phyloP scores from a whole-genome alignment of 2,888 invertebrate genomes.

The Bembecia ichneumoniformis region DNA sequence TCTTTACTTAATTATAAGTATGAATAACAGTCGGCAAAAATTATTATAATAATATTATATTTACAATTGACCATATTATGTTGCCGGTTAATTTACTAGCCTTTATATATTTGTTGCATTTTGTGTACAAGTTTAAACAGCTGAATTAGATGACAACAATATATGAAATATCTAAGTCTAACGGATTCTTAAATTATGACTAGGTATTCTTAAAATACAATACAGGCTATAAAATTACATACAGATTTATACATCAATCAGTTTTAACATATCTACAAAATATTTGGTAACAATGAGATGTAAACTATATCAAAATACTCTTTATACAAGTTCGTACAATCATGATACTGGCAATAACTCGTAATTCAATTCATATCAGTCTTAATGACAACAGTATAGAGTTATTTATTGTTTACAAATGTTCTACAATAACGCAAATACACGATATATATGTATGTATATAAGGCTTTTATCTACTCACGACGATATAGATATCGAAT shows the following conservation, averaged over 20 bases:
- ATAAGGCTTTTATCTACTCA: slow-evolving; percentile 39
- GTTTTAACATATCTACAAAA: slow-evolving; percentile 51
- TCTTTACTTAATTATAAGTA: slow-evolving; percentile 34
- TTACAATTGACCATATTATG: slow-evolving; percentile 27
- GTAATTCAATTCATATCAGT: slow-evolving; percentile 51
- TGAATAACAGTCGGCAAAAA: slow-evolving; percentile 46
- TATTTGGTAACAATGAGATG: slow-evolving; percentile 72
- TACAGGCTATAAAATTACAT: slow-evolving; percentile 30
- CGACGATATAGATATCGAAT: slow-evolving; percentile 32
- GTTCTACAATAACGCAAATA: slow-evolving; percentile 6
- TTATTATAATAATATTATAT: slow-evolving; percentile 24
- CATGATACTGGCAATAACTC: slow-evolving; percentile 56
- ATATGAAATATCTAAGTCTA: slow-evolving; percentile 29
- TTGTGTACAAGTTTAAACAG: background rate
- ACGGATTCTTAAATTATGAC: slow-evolving; percentile 61
- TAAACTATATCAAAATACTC: slow-evolving; percentile 15
- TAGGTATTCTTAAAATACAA: slow-evolving; percentile 44
- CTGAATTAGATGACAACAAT: background rate
- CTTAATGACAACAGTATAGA: slow-evolving; percentile 46
- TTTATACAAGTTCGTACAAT: slow-evolving; percentile 37
- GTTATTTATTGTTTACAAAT: slow-evolving; percentile 25
- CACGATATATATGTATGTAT: background rate
- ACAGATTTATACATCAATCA: slow-evolving; percentile 29
- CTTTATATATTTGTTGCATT: slow-evolving; percentile 5
- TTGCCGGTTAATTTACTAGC: slow-evolving; percentile 13